These are phyloP conservation scores for Copsychus sechellarum DNA, from an alignment of 2,113 vertebrate genomes.

Conservation along the genomic window DNA sequence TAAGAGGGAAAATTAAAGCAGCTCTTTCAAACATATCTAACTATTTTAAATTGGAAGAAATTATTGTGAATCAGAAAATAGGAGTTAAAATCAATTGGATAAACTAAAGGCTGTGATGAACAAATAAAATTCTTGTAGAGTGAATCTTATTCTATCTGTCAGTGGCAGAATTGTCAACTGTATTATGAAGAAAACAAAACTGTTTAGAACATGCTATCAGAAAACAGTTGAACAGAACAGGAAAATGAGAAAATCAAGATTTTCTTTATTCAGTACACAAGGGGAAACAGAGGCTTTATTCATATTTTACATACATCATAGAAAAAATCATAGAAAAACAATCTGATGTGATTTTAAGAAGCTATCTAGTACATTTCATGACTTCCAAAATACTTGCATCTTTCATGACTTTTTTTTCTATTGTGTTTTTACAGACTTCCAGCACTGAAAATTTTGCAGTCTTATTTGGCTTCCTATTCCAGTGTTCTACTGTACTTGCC, in stretches of 20 bases:
- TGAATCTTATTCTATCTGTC: neutral
- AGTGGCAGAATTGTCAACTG: neutral
- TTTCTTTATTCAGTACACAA: neutral
- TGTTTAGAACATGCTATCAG: neutral
- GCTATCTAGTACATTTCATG: neutral
- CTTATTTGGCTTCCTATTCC: neutral
- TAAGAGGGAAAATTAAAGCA: neutral
- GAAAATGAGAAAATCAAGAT: neutral
- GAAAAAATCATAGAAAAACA: neutral
- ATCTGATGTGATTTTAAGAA: neutral
- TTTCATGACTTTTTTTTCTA: neutral
- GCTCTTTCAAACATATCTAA: neutral
- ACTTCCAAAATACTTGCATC: neutral
- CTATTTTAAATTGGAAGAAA: neutral
- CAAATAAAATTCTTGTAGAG: neutral
- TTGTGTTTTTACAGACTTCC: neutral
- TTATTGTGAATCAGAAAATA: neutral
- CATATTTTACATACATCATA: neutral
- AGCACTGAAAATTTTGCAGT: neutral
- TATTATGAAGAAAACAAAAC: neutral
- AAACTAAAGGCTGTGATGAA: neutral
- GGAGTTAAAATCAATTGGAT: neutral
- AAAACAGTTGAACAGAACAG: neutral
- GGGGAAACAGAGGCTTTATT: neutral
- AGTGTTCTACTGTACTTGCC: neutral